Base-by-base conservation (phyloP, 2,113 vertebrate genomes). In the Charadrius vociferus region DNA sequence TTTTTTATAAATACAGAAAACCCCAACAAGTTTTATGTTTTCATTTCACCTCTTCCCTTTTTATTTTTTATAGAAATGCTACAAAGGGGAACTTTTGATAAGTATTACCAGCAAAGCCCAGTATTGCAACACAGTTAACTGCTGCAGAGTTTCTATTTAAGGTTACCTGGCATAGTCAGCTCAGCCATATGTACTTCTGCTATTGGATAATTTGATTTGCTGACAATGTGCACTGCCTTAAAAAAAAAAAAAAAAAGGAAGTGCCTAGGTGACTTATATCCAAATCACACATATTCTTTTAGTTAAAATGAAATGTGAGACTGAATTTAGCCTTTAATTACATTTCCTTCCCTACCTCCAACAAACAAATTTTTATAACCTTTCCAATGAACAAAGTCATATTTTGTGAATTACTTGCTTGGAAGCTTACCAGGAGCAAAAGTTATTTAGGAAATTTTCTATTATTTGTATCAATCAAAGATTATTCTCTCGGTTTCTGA, bases 21-120 rank as follows among this genome's bases (percentile, higher is more conserved):
- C 55, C 53, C 37, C 70, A 65, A 83, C 68, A 91, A 97, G 87
- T 82, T 97, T 97, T 97, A 96, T 95, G 95, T 95, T 98, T 98
- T 98, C 93, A 97, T 98, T 98, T 98, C 96, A 98, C 98, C 94
- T 98, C 98, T 99, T 99, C 98, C 98, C 90, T 96, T 99, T 99
- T 98, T 98, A 98, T 97, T 98, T 98, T 98, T 96, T 97, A 98
- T 98, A 97, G 98, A 97, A 98, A 97, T 97, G 91, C 87, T 97
- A 94, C 97, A 98, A 98, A 98, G 98, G 97, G 97, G 98, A 98
- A 98, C 97, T 98, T 97, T 97, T 70, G 97, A 96, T 98, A 98
- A 97, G 87, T 97, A 89, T 98, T 97, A 96, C 97, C 96, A 98
- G 96, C 97, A 98, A 98, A 98, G 47, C 27, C 86, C 86, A 96